Evolutionary conservation across 2,888 invertebrate genomes (phyloP), one percentile per base, ranked within the genome.

Genomic region (Idaea aversata): DNA sequence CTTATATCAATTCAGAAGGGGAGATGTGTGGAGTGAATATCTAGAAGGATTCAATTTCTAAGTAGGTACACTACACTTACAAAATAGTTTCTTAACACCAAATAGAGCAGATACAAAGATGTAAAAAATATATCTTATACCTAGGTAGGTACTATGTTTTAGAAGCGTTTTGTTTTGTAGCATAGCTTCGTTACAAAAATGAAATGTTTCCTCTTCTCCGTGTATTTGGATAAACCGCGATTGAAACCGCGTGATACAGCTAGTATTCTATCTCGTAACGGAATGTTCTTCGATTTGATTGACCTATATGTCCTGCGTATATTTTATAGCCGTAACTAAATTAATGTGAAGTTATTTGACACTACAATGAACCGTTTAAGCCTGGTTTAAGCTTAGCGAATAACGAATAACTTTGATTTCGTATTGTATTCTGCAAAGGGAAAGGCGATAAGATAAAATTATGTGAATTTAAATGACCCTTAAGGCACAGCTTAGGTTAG

Each of bases 391-490:
- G 47, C 47, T 47, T 13, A 47, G 47, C 47, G 10, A 47, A 10
- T 47, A 47, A 5, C 47, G 13, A 47, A 47, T 47, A 47, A 47
- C 47, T 47, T 47, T 47, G 47, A 47, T 47, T 47, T 47, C n/a
- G 35, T 34, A 60, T 73, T 76, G 76, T 47, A 13, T 10, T 47
- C 47, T 10, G 7, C 10, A 2, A 47, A 7, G 47, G 7, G 6
- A 38, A 13, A 38, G 38, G 10, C 38, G 38, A 10, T 38, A 38
- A 5, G 38, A 38, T 38, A 38, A 47, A 47, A 10, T 47, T 47
- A 47, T 47, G 10, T 47, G 0, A 38, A 47, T 47, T 47, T 47
- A 47, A 47, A 47, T 47, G 7, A 47, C 47, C 47, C 7, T 47
- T 13, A 10, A 38, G 7, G 10, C 13, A 38, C 6, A 38, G 7